phyloP scores from a whole-genome alignment of 2,888 invertebrate species.

The Beris morrisii region DNA sequence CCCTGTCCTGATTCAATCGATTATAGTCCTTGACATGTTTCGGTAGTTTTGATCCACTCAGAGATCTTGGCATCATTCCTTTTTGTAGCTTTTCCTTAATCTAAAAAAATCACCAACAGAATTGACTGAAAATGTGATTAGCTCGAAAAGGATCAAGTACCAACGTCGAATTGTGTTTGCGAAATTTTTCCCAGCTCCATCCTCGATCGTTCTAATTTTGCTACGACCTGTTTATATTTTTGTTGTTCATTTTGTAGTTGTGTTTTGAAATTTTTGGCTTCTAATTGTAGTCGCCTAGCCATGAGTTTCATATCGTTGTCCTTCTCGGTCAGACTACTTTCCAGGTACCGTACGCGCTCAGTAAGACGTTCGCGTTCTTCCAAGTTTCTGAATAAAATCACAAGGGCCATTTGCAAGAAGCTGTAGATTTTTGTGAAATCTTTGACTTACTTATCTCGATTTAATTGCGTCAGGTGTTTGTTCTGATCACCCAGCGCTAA shows the following conservation, averaged over 20 bases:
- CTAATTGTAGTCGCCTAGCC: slow-evolving; percentile 70
- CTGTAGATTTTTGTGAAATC: background rate
- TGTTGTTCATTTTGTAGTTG: slow-evolving; percentile 69
- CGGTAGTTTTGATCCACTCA: slow-evolving; percentile 27
- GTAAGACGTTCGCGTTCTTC: slow-evolving; percentile 74
- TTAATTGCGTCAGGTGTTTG: slow-evolving; percentile 68
- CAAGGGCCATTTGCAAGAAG: background rate
- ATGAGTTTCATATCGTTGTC: slow-evolving; percentile 68
- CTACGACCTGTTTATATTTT: slow-evolving; percentile 71
- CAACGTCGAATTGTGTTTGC: slow-evolving; percentile 21
- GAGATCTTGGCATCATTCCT: slow-evolving; percentile 22
- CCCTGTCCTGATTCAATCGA: background rate
- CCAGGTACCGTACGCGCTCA: slow-evolving; percentile 63
- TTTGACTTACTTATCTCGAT: slow-evolving; percentile 65
- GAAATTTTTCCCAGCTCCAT: slow-evolving; percentile 44
- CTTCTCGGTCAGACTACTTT: slow-evolving; percentile 60
- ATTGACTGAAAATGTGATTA: slow-evolving; percentile 1
- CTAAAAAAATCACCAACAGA: background rate
- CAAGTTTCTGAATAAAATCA: slow-evolving; percentile 61
- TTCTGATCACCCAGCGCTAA: slow-evolving; percentile 69
- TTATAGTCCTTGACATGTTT: slow-evolving; percentile 3
- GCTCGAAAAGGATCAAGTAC: slow-evolving; percentile 12
- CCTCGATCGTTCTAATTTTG: slow-evolving; percentile 61
- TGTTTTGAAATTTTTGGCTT: slow-evolving; percentile 73
- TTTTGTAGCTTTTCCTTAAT: background rate